Base-by-base conservation (phyloP, 2,888 invertebrate genomes). In the Acrocyrtus sp. region DNA sequence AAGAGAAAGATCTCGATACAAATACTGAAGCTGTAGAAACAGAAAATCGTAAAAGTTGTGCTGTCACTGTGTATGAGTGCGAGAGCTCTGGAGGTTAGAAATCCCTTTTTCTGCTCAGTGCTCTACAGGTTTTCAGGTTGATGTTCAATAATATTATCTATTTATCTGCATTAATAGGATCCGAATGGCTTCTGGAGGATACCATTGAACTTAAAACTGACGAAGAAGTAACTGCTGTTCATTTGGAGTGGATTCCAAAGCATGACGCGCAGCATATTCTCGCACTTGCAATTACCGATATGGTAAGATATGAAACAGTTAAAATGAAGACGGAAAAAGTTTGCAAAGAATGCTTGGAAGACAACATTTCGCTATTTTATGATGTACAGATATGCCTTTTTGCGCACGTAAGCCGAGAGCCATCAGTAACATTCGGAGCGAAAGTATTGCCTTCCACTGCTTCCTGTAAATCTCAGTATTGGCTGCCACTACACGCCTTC, bases 241-340 rank as follows among this genome's bases (percentile, higher is more conserved):
- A 97, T 83, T 86, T 98, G 43, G 99, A 99, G 85, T 99, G 99
- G 99, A 98, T 98, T 12, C 97, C 98, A 0, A 96, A 98, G 81
- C 99, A 99, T 85, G 98, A 99, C 84, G 99, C 99, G 0, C 95
- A 96, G 0, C 98, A 99, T 84, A 95, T 99, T 81, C 85, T 99
- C 43, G 98, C 99, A 0, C 96, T 99, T 0, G 96, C 95, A 0
- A 95, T 98, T 41, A 97, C 95, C 0, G 95, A 94, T 72, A 93
- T 95, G 84, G 85, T 85, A 80, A 60, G 70, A 67, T 21, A 21
- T 48, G 5, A 41, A n/a, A n/a, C n/a, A n/a, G n/a, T n/a, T n/a
- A n/a, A n/a, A 12, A 48, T 22, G 12, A 12, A 15, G 17, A 15
- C n/a, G 19, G 17, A 15, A 15, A 17, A 54, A 56, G 24, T 19